Base-by-base conservation (phyloP, 2,888 invertebrate species). In the Lycocerus yunnanus region DNA sequence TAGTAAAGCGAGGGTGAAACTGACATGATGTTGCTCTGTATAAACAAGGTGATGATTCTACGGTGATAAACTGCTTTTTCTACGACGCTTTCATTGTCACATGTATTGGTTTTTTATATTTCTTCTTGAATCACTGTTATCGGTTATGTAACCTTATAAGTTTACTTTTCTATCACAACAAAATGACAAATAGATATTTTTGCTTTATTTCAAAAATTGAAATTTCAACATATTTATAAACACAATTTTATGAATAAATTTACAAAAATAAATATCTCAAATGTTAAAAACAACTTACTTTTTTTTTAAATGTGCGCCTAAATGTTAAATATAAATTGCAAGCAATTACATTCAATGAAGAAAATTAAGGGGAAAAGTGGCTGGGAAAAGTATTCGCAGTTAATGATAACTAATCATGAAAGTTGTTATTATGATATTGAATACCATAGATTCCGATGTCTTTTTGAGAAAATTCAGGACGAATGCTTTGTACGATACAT, bases 1-100 rank as follows among this genome's bases (percentile, higher is more conserved):
- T 66, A 71, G 61, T 65, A 71, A 74, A 66, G 71, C 58, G 69
- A 72, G 70, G 70, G 67, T 75, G 72, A 75, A 72, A 67, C 72
- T 75, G 72, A 75, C 75, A 75, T 72, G 68, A 59, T 70, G 72
- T 72, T 70, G 69, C 72, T 58, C 75, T 75, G 72, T 72, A 75
- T 75, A 75, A 75, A 75, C 75, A 75, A 75, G 70, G 69, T 72
- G 75, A 75, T 72, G 75, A 75, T 75, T 75, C 72, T 75, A 70
- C 72, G 72, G 72, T 72, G 75, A 75, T 75, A 75, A 75, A 75
- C 71, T 70, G 70, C 67, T 75, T 67, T 75, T 75, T 72, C 72
- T 70, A 72, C 68, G 63, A 18, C 72, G 66, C 72, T 67, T 72
- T 72, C 70, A 75, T 75, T 75, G 75, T 72, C 18, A 16, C 58